phyloP scores from a whole-genome alignment of 2,888 invertebrate genomes.

The Endomychus coccineus region DNA sequence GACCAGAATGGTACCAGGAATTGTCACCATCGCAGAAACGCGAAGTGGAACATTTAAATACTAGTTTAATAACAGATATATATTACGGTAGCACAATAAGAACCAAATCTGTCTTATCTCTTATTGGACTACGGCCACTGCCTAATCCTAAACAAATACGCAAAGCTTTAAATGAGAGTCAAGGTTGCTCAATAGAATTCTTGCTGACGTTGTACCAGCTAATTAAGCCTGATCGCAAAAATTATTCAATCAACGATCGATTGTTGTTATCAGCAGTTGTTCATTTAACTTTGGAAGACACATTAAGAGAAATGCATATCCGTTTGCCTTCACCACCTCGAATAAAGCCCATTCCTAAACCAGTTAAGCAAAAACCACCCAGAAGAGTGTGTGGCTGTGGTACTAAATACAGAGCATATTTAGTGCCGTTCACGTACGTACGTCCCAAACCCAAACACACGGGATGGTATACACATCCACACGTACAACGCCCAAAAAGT shows the following conservation, averaged over 20 bases:
- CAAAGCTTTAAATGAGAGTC: slow-evolving; percentile 33
- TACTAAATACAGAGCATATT: slow-evolving; percentile 40
- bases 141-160: slow-evolving; percentile 8
- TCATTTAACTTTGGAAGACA: slow-evolving; percentile 37
- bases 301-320: slow-evolving; percentile 39
- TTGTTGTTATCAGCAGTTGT: slow-evolving; percentile 39
- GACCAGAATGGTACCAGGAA: slow-evolving; percentile 41
- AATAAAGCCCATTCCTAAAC: slow-evolving; percentile 11
- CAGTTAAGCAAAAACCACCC: slow-evolving; percentile 11
- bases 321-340: slow-evolving; percentile 41
- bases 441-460: no score
- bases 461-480: no score
- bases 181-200: slow-evolving; percentile 37
- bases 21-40: slow-evolving; percentile 35
- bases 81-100: slow-evolving; percentile 24
- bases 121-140: slow-evolving; percentile 26
- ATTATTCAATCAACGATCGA: slow-evolving; percentile 39
- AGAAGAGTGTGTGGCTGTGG: slow-evolving; percentile 19
- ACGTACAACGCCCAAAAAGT: slow-evolving; percentile 32
- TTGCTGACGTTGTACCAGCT: slow-evolving; percentile 37
- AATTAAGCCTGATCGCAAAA: slow-evolving; percentile 32
- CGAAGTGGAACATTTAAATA: slow-evolving; percentile 30
- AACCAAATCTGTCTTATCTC: slow-evolving; percentile 30
- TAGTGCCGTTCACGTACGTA: no score
- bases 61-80: slow-evolving; percentile 27